Evolutionary conservation across 2,113 vertebrate species (phyloP), one percentile per base, ranked within the genome.

Genomic region (Delphinus delphis): DNA sequence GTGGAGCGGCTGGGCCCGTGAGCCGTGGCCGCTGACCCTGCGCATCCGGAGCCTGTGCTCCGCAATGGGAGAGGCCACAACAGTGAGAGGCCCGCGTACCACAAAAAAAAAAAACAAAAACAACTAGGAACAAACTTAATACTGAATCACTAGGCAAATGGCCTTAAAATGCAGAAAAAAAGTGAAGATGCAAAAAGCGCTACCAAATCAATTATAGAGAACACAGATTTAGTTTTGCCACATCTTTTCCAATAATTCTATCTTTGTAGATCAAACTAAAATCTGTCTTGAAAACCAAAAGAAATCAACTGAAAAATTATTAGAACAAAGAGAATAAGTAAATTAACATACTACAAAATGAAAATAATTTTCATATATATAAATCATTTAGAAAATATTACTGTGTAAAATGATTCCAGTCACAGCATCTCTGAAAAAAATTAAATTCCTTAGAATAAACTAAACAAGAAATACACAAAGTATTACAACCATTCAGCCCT

Each of bases 381-480:
- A 36, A 90, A 89, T 36, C 15, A 62, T 63, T 71, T 36, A 87
- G 20, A 92, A 90, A 88, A 88, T 50, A 58, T 58, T 58, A 58
- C 33, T 67, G 26, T 68, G 33, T 60, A 71, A 89, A 44, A 58
- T 86, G 33, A 76, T 82, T 94, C 73, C 20, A 47, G 47, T 86
- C 28, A 96, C 6, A 67, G 3, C 9, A 67, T 67, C 38, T 79
- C 50, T 60, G 21, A 83, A 88, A 67, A 50, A 81, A 47, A 70
- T 33, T 28, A 92, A 89, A 36, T 87, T 81, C 10, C 13, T 94
- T 73, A 76, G 53, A 85, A 74, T 76, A 74, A 93, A 62, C 33
- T 68, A 84, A 93, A 83, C 7, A 82, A 58, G 70, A 74, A 86
- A 77, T 77, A 65, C 13, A 44, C 31, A 80, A 25, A 82, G 44